These are phyloP conservation scores for Leucosticte australis DNA, from an alignment of 2,113 vertebrate genomes.

Conservation along the genomic window DNA sequence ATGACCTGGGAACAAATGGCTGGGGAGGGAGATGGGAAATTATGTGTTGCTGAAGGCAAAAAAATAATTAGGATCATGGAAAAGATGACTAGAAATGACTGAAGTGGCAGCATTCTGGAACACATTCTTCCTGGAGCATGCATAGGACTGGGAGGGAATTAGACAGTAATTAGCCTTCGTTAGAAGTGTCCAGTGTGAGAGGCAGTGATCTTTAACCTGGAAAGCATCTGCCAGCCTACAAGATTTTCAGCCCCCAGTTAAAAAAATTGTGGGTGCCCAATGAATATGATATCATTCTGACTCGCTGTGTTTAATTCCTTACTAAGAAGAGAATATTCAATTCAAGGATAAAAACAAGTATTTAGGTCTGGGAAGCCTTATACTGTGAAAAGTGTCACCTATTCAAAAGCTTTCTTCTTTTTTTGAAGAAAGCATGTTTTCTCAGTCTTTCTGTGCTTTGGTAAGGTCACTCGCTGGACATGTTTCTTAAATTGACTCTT, in stretches of 20 bases:
- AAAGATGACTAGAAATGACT: background rate
- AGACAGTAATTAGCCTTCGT: rapidly evolving
- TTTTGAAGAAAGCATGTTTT: background rate
- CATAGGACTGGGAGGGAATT: background rate
- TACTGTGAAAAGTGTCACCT: background rate
- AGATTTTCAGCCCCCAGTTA: background rate
- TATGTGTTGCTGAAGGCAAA: background rate
- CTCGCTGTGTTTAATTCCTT: background rate
- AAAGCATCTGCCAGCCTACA: background rate
- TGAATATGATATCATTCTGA: background rate
- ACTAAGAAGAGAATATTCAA: background rate
- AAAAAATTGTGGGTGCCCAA: background rate
- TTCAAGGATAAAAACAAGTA: background rate
- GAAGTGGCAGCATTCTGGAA: background rate
- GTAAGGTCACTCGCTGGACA: background rate
- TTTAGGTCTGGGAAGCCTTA: background rate
- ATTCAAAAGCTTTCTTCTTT: background rate
- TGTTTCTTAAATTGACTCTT: background rate
- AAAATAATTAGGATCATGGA: background rate
- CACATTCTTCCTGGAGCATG: background rate
- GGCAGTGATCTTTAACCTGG: background rate
- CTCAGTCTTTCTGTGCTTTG: background rate
- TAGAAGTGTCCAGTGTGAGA: background rate
- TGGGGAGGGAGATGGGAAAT: background rate
- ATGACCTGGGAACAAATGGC: background rate